phyloP scores from a whole-genome alignment of 2,113 vertebrate species.

The Conger conger region DNA sequence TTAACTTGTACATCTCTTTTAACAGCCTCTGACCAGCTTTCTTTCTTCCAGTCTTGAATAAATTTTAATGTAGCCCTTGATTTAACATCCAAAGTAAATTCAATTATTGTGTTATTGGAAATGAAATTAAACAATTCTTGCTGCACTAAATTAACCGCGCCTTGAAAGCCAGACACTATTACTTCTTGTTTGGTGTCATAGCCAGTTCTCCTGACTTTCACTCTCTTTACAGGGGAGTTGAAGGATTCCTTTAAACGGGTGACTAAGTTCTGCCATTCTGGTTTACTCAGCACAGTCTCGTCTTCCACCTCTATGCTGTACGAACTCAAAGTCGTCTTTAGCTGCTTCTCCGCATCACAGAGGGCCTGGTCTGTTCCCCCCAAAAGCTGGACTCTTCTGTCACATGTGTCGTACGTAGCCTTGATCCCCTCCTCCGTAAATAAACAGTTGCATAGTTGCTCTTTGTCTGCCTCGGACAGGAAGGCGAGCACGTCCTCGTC shows the following conservation, averaged over 20 bases:
- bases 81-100: conserved; percentile 55
- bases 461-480: conserved; percentile 58
- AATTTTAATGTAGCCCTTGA: conserved; percentile 57
- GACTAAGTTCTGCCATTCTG: conserved; percentile 66
- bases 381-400: conserved; percentile 54
- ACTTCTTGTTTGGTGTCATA: conserved; percentile 52
- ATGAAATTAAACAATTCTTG: conserved; percentile 65
- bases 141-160: conserved; percentile 48
- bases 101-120: conserved; percentile 57
- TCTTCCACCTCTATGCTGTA: conserved; percentile 63
- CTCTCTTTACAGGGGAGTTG: conserved; percentile 39
- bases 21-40: conserved; percentile 40
- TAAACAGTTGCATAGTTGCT: conserved; percentile 61
- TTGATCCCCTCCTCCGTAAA: conserved; percentile 68
- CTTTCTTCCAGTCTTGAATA: conserved; percentile 51
- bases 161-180: conserved; percentile 66
- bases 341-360: conserved; percentile 65
- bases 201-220: conserved; percentile 46
- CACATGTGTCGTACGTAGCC: conserved; percentile 64
- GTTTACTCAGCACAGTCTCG: conserved; percentile 46
- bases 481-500: conserved; percentile 62
- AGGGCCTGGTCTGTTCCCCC: conserved; percentile 58
- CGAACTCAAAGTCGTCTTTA: conserved; percentile 57
- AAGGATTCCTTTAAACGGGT: conserved; percentile 39
- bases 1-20: conserved; percentile 56